Evolutionary conservation across 2,797 vertebrate species (phyloP).

Genomic region (Anisognathus igniventris): DNA sequence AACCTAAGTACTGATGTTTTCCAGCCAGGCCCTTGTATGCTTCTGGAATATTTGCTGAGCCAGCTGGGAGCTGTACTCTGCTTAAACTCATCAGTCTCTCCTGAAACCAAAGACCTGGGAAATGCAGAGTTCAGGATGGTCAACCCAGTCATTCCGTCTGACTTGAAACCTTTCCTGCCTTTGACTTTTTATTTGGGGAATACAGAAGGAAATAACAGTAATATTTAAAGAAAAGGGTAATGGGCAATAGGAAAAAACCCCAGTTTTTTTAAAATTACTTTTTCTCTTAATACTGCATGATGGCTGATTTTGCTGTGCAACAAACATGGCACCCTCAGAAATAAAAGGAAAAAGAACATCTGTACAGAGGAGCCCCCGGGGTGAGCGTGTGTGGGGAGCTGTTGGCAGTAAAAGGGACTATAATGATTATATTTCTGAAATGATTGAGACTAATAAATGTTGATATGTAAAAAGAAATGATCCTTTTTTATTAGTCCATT

Average conservation of each 20-base stretch:
- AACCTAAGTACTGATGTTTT: not conserved
- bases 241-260: not conserved
- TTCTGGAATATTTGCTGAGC: not conserved
- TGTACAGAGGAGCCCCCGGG: not conserved
- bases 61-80: not conserved
- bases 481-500: constrained; percentile 38
- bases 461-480: constrained; percentile 49
- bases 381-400: not conserved
- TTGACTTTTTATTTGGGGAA: not conserved
- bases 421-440: constrained; percentile 40
- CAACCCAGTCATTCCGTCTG: not conserved
- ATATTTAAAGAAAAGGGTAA: not conserved
- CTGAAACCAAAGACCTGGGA: not conserved
- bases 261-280: not conserved
- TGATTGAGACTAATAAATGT: constrained; percentile 55
- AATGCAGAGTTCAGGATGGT: not conserved
- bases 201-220: not conserved
- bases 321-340: not conserved
- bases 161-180: not conserved
- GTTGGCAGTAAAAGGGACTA: not conserved
- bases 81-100: not conserved
- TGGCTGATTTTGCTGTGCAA: constrained; percentile 5
- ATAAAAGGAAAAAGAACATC: not conserved
- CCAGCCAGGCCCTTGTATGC: not conserved
- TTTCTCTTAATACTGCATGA: not conserved